These are phyloP conservation scores for Pogoniulus pusillus DNA, from an alignment of 2,797 vertebrate genomes.

Conservation along the genomic window DNA sequence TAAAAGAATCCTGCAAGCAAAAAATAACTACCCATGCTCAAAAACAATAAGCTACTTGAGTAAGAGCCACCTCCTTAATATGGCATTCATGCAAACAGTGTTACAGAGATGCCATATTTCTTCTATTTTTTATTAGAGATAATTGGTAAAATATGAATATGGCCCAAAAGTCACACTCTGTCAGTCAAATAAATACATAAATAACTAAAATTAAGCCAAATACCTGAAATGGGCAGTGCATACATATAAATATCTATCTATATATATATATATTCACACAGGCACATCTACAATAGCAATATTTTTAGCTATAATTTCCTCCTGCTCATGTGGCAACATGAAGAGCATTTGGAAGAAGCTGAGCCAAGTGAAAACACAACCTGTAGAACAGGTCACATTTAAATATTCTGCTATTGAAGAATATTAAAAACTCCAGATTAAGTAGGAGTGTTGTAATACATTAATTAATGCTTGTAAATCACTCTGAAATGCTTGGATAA, in stretches of 20 bases:
- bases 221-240: neutral
- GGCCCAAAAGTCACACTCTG: neutral
- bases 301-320: conserved; percentile 69
- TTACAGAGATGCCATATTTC: neutral
- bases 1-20: neutral
- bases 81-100: neutral
- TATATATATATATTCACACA: neutral
- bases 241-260: no score
- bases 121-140: neutral
- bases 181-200: neutral
- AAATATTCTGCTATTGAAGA: conserved; percentile 68
- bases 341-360: conserved; percentile 53
- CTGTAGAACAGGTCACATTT: conserved; percentile 72
- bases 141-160: neutral
- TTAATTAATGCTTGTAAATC: conserved; percentile 71
- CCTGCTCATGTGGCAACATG: conserved; percentile 61
- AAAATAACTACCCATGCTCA: neutral
- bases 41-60: neutral
- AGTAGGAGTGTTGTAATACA: conserved; percentile 66
- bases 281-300: conserved; percentile 7
- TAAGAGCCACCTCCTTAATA: neutral
- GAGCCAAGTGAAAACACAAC: conserved; percentile 68
- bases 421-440: conserved; percentile 72
- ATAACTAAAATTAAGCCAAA: neutral
- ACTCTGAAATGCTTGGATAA: conserved; percentile 55